These are phyloP conservation scores for Eira barbara DNA, from an alignment of 2,113 vertebrate genomes.

Conservation along the genomic window DNA sequence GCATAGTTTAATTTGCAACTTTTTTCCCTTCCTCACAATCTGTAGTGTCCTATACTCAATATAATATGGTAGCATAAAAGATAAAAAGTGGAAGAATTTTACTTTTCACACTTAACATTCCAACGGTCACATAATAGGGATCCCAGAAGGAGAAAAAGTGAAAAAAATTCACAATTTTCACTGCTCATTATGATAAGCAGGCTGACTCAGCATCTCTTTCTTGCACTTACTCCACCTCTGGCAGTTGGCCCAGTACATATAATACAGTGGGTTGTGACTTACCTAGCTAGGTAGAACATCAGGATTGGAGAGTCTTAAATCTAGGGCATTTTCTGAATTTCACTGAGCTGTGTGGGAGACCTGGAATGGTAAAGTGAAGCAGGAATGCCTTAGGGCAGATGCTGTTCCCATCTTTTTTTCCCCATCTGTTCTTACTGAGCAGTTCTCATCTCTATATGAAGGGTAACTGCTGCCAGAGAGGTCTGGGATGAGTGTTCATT, in stretches of 20 bases:
- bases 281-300: background rate
- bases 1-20: background rate
- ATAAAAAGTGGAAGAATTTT: background rate
- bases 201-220: background rate
- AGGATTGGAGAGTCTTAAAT: background rate
- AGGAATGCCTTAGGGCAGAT: background rate
- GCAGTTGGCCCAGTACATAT: background rate
- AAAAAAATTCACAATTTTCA: background rate
- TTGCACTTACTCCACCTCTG: too few relatives aligned
- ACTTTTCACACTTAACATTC: too few relatives aligned
- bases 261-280: background rate
- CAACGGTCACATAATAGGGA: too few relatives aligned
- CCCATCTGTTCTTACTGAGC: background rate
- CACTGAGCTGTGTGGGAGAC: background rate
- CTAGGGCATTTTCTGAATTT: background rate
- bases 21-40: background rate
- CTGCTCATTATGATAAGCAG: background rate
- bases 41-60: background rate
- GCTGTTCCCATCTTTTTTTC: too few relatives aligned
- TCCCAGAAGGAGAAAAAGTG: background rate
- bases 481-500: background rate
- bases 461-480: background rate
- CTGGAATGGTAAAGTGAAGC: background rate
- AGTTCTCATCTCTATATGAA: background rate
- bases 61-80: background rate